A percentile compares a stretch with the other conserved stretches of the same genome.
These are phyloP conservation scores for Dinoponera quadriceps DNA, from an alignment of 1,140 invertebrate species.

Conservation along the genomic window DNA sequence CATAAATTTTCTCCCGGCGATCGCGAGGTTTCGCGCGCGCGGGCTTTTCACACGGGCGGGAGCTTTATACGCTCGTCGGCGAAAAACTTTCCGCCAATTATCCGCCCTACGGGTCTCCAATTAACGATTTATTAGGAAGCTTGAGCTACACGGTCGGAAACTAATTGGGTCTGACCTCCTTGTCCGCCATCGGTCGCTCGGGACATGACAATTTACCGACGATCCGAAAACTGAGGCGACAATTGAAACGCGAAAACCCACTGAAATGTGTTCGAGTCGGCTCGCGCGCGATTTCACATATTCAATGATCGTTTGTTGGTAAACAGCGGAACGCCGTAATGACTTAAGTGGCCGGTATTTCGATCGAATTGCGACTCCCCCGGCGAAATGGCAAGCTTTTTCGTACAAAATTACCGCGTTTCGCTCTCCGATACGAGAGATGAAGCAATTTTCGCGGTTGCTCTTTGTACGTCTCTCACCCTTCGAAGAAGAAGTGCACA, in stretches of 20 bases:
- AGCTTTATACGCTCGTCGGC: slow-evolving; percentile 30
- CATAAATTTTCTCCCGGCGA: slow-evolving; percentile 79
- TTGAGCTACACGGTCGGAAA: slow-evolving; percentile 49
- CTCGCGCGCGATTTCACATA: background rate
- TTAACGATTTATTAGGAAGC: slow-evolving; percentile 73
- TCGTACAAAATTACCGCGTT: slow-evolving; percentile 38
- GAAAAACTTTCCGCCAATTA: slow-evolving; percentile 68
- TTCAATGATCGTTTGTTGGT: background rate
- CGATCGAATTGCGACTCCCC: background rate
- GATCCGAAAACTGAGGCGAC: slow-evolving; percentile 27
- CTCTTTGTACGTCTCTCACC: slow-evolving; percentile 49
- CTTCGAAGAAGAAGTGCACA: slow-evolving; percentile 38
- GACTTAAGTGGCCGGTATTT: background rate
- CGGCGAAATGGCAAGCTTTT: slow-evolving; percentile 31
- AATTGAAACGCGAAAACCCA: slow-evolving; percentile 44
- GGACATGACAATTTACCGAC: slow-evolving; percentile 61
- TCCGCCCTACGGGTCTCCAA: slow-evolving; percentile 66
- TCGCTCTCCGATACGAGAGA: slow-evolving; percentile 35
- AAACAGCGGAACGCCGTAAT: background rate
- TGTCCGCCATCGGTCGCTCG: slow-evolving; percentile 52
- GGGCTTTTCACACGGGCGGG: slow-evolving; percentile 31
- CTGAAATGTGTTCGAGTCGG: background rate
- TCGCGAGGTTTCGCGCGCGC: slow-evolving; percentile 53
- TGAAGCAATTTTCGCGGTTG: slow-evolving; percentile 57
- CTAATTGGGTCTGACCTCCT: slow-evolving; percentile 58